Percentiles rank a stretch among this genome's conserved stretches.
phyloP scores from a whole-genome alignment of 1,140 invertebrate species.

The Diprion similis region DNA sequence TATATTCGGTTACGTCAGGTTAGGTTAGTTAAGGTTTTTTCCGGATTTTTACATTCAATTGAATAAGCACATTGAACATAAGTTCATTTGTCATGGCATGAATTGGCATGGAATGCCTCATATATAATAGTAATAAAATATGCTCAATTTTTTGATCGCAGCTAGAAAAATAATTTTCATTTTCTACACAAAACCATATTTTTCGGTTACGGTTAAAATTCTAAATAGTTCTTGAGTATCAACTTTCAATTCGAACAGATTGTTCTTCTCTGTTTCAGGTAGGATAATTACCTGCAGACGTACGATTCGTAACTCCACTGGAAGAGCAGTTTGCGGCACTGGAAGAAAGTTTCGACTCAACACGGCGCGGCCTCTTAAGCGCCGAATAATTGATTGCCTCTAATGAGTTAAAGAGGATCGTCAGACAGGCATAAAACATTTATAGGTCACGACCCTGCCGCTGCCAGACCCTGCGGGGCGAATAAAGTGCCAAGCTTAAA shows the following conservation, averaged over 20 bases:
- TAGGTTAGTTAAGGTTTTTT: no score
- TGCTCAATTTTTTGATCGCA: no score
- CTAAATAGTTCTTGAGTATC: no score
- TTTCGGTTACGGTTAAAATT: no score
- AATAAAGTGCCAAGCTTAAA: neutral
- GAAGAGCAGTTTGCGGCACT: neutral
- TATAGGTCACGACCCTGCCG: neutral
- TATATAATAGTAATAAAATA: no score
- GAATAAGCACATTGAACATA: no score
- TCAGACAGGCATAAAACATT: neutral
- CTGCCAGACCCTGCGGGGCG: neutral
- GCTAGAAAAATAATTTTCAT: no score
- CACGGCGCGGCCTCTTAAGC: constrained; percentile 15
- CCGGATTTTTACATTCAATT: no score
- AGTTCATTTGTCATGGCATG: no score
- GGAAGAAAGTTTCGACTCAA: neutral
- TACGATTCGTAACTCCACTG: neutral
- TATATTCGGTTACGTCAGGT: no score
- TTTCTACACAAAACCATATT: no score
- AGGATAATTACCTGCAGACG: neutral
- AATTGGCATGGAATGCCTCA: no score
- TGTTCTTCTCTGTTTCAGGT: neutral
- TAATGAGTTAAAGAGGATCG: constrained; percentile 60
- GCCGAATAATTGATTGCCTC: constrained; percentile 56
- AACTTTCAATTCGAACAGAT: neutral